These are phyloP conservation scores for Thripadectes ignobilis DNA, from an alignment of 2,797 vertebrate species.

Conservation along the genomic window DNA sequence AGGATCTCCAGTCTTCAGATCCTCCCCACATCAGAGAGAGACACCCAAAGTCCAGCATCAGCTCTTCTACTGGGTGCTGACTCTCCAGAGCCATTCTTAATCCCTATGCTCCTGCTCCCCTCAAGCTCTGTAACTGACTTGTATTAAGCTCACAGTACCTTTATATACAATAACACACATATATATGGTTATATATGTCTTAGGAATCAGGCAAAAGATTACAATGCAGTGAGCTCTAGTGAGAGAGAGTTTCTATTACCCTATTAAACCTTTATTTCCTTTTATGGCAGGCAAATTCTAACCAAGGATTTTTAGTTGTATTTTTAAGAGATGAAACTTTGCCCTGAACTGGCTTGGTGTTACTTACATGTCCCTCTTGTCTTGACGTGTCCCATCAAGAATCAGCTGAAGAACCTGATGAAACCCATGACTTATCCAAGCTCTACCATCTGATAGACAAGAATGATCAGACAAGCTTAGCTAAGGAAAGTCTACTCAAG, in stretches of 20 bases:
- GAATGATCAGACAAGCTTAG: neutral
- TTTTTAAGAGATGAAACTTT: neutral
- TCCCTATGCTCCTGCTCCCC: neutral
- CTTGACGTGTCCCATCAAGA: neutral
- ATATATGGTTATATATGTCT: neutral
- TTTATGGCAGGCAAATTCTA: neutral
- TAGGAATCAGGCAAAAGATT: neutral
- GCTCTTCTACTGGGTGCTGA: neutral
- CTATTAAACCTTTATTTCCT: neutral
- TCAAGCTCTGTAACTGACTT: rapidly evolving
- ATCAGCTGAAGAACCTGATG: neutral
- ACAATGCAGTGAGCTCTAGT: neutral
- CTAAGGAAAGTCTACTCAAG: neutral
- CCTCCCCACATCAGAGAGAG: neutral
- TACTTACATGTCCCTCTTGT: neutral
- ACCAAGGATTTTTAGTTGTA: neutral
- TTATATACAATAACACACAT: neutral
- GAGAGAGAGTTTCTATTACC: neutral
- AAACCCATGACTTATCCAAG: neutral
- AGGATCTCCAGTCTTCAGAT: neutral
- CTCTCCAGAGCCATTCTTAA: neutral
- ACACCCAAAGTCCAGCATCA: neutral
- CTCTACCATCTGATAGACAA: neutral
- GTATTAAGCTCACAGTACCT: neutral
- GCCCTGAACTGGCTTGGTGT: neutral